These are phyloP conservation scores for Trachelus stipa DNA, from an alignment of 2,888 invertebrate species.

Conservation along the genomic window DNA sequence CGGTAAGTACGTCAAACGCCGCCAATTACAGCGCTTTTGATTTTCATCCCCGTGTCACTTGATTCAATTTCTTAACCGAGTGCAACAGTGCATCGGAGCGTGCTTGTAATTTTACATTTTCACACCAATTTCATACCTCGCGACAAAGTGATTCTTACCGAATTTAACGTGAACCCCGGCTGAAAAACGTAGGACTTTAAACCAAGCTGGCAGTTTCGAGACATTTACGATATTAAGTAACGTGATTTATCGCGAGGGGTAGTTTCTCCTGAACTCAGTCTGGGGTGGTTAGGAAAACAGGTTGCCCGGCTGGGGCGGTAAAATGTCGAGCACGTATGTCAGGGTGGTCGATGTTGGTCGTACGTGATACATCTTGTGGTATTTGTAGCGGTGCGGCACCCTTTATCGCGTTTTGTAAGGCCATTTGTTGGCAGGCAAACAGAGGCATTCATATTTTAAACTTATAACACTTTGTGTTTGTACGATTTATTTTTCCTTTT, in stretches of 20 bases:
- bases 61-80: background rate
- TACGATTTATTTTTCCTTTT: slow-evolving; percentile 4
- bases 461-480: background rate
- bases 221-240: background rate
- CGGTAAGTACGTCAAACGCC: background rate
- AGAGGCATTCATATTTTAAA: background rate
- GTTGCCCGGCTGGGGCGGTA: slow-evolving; percentile 15
- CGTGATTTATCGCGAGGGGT: background rate
- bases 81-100: background rate
- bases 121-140: background rate
- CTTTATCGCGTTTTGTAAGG: background rate
- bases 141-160: background rate
- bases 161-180: background rate
- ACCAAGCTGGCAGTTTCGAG: background rate
- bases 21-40: background rate
- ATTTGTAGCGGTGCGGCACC: slow-evolving; percentile 18
- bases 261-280: background rate
- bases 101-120: background rate
- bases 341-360: slow-evolving; percentile 41
- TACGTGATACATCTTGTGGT: slow-evolving; percentile 47
- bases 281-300: background rate
- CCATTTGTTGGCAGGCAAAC: background rate
- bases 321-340: slow-evolving; percentile 39
- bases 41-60: background rate
- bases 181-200: background rate